phyloP scores from a whole-genome alignment of 2,113 vertebrate species.

The Pantherophis guttatus region DNA sequence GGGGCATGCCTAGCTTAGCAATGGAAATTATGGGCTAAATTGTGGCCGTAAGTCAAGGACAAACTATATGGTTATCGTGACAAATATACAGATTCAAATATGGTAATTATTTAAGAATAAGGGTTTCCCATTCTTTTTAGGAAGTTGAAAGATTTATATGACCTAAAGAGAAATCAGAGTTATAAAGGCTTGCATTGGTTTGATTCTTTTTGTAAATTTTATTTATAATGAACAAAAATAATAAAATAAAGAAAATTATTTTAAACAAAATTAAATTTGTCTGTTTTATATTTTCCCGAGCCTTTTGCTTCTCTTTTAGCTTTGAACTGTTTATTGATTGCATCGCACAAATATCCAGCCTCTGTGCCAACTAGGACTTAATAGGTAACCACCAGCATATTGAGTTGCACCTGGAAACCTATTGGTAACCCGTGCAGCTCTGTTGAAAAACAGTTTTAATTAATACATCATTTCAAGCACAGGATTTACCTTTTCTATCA shows the following conservation, averaged over 20 bases:
- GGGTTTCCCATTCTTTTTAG: not conserved
- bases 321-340: not conserved
- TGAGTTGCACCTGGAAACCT: not conserved
- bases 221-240: not conserved
- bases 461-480: not conserved
- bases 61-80: not conserved
- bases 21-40: not conserved
- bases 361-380: not conserved
- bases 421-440: not conserved
- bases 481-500: not conserved
- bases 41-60: not conserved
- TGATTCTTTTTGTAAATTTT: not conserved
- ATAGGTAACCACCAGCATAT: not conserved
- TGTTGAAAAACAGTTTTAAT: not conserved
- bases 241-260: not conserved
- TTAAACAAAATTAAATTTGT: not conserved
- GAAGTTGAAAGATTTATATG: not conserved
- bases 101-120: not conserved
- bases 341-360: not conserved
- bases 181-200: not conserved
- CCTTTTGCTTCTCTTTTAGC: not conserved
- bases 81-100: not conserved
- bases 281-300: not conserved
- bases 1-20: not conserved
- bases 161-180: not conserved